Conservation (phyloP, 2,113 vertebrate genomes). For the Pygoscelis antarcticus region DNA sequence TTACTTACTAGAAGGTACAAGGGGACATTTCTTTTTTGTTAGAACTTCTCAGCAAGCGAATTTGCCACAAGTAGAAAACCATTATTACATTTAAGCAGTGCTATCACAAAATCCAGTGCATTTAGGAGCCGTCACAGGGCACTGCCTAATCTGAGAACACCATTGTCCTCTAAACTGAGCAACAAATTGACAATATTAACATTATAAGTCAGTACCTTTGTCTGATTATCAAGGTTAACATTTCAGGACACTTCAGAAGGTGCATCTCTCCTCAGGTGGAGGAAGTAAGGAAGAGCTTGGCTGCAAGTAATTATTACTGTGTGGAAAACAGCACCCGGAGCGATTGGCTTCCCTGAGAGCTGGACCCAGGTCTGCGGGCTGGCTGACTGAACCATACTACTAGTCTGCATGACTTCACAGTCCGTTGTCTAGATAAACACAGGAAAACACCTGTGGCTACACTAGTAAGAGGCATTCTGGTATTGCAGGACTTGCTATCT, state of each 20-base stretch:
- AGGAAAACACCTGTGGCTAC: background rate
- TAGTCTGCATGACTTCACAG: background rate
- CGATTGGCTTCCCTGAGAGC: accelerated
- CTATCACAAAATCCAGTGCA: background rate
- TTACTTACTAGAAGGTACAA: background rate
- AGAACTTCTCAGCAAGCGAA: background rate
- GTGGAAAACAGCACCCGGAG: background rate
- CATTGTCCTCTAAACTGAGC: background rate
- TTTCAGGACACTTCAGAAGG: background rate
- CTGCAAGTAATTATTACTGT: background rate
- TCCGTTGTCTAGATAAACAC: background rate
- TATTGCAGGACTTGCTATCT: background rate
- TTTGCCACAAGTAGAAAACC: background rate
- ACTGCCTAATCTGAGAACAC: background rate
- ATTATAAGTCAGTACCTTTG: background rate
- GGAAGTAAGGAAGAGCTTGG: background rate
- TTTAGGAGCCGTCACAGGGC: background rate
- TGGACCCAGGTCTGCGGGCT: background rate
- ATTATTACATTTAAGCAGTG: background rate
- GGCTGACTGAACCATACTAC: background rate
- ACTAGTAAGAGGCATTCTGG: background rate
- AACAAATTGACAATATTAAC: background rate
- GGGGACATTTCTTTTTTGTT: background rate
- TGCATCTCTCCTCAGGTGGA: background rate
- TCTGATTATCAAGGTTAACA: background rate